These are phyloP conservation scores for Pavo muticus DNA, from an alignment of 2,113 vertebrate genomes.

Conservation along the genomic window DNA sequence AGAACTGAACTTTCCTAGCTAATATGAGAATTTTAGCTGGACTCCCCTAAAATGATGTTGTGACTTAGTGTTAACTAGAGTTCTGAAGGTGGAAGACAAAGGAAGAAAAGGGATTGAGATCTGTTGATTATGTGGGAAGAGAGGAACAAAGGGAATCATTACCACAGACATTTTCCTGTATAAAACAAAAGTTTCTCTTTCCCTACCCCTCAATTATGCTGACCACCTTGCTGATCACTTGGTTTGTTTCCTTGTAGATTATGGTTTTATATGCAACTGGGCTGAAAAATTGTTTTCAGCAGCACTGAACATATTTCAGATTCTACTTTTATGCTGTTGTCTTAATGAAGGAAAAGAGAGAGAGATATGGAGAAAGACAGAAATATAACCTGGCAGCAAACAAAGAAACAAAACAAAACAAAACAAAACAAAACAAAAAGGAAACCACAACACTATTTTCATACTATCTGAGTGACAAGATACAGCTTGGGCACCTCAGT, in stretches of 20 bases:
- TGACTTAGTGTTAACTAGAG: background rate
- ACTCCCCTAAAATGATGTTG: background rate
- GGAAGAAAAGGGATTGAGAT: background rate
- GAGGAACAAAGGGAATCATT: background rate
- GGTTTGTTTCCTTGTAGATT: background rate
- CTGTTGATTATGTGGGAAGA: background rate
- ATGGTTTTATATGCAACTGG: background rate
- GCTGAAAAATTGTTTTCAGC: background rate
- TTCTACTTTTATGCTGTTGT: background rate
- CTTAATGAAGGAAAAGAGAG: background rate
- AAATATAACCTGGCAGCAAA: background rate
- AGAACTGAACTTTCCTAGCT: background rate
- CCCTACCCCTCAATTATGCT: background rate
- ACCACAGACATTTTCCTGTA: background rate
- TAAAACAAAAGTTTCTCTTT: background rate
- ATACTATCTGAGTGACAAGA: background rate
- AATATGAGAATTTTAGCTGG: background rate
- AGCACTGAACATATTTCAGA: background rate
- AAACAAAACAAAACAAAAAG: background rate
- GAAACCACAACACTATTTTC: background rate
- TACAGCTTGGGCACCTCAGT: background rate
- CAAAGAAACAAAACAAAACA: background rate
- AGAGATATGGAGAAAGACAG: background rate
- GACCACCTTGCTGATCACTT: background rate
- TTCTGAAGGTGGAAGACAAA: background rate